A percentile compares a stretch with the other conserved stretches of the same genome.
These are phyloP conservation scores for Cryptomyrus ogoouensis DNA, from an alignment of 2,113 vertebrate species.

Conservation along the genomic window DNA sequence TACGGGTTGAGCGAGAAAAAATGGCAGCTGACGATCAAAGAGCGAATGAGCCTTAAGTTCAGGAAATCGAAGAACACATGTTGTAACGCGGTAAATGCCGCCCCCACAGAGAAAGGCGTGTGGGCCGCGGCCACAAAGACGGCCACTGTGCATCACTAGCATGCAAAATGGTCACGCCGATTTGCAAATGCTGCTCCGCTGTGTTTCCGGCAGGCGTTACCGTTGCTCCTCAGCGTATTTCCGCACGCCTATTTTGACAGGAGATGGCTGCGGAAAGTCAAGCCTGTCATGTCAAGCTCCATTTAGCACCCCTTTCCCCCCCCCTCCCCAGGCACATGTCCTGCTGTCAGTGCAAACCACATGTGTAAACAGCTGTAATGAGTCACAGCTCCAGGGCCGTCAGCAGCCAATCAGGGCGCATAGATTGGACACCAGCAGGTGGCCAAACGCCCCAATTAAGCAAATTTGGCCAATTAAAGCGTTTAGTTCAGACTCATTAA, in stretches of 20 bases:
- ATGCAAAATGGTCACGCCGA: not conserved
- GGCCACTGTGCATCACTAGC: not conserved
- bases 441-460: not conserved
- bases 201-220: not conserved
- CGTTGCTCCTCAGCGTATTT: not conserved
- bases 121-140: not conserved
- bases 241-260: not conserved
- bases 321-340: not conserved
- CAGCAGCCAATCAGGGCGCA: not conserved
- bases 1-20: not conserved
- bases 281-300: not conserved
- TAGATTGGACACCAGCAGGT: not conserved
- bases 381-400: not conserved
- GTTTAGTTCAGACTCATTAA: not conserved
- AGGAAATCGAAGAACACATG: not conserved
- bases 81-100: not conserved
- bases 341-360: constrained; percentile 1
- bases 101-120: not conserved
- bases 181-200: not conserved
- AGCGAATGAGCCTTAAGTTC: not conserved
- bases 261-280: not conserved
- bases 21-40: not conserved
- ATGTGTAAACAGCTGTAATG: constrained; percentile 1
- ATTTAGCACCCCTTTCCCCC: not conserved
- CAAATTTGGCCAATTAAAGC: not conserved